phyloP scores from a whole-genome alignment of 2,113 vertebrate genomes.

The Phycodurus eques region DNA sequence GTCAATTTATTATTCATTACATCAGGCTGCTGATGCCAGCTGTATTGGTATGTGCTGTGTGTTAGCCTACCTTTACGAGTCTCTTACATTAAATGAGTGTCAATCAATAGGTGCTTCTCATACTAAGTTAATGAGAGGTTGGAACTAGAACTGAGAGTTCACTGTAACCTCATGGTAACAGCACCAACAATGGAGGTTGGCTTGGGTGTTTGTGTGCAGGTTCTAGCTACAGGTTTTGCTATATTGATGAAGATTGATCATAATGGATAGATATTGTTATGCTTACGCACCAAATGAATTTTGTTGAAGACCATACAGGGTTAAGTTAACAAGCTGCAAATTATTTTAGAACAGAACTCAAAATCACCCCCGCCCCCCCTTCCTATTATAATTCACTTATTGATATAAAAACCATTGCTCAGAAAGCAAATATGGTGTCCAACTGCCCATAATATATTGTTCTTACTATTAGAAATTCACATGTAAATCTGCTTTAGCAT shows the following conservation, averaged over 20 bases:
- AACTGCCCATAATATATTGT: neutral
- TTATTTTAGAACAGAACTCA: neutral
- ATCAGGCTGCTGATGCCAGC: neutral
- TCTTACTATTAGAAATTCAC: neutral
- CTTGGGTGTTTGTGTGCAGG: neutral
- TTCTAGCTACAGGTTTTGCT: neutral
- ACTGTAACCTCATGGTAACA: neutral
- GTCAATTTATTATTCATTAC: neutral
- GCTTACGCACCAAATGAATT: neutral
- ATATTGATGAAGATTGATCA: neutral
- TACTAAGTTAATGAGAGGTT: neutral
- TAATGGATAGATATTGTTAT: neutral
- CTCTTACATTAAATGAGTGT: neutral
- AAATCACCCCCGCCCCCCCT: too few species aligned
- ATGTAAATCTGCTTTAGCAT: neutral
- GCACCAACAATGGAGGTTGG: neutral
- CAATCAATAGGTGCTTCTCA: neutral
- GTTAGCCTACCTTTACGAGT: neutral
- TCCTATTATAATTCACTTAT: neutral
- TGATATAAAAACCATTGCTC: neutral
- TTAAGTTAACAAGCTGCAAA: neutral
- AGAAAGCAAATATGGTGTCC: neutral
- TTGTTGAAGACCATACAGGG: neutral
- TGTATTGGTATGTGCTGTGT: neutral
- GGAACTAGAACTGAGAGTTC: neutral